Evolutionary conservation across 2,113 vertebrate genomes (phyloP).

Genomic region (Xiphophorus couchianus): DNA sequence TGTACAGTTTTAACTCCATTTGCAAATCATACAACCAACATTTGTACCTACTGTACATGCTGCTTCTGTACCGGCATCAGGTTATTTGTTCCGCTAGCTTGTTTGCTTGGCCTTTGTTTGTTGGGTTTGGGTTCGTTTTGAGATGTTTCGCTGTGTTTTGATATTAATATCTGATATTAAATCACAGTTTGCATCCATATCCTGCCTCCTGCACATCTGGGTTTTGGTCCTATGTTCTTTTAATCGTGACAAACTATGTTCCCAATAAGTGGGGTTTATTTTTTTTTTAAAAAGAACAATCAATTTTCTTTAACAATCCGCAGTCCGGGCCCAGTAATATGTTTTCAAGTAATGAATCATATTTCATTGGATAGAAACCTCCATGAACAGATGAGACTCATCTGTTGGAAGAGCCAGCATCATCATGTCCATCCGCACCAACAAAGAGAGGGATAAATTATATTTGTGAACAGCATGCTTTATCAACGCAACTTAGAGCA

Average conservation of each 20-base stretch:
- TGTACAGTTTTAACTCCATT: too few species aligned
- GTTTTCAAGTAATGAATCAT: slow-evolving; percentile 41
- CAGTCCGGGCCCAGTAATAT: slow-evolving; percentile 38
- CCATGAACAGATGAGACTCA: slow-evolving; percentile 60
- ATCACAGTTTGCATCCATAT: not conserved
- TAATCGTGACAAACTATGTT: slow-evolving; percentile 1
- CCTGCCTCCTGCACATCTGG: not conserved
- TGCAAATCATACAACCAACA: too few species aligned
- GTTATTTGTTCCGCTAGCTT: too few species aligned
- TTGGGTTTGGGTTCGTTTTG: too few species aligned
- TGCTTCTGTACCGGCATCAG: too few species aligned
- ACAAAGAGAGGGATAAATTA: not conserved
- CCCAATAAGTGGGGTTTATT: slow-evolving; percentile 1
- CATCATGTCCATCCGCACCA: slow-evolving; percentile 26
- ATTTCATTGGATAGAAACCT: slow-evolving; percentile 42
- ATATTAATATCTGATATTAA: not conserved
- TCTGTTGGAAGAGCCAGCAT: slow-evolving; percentile 41
- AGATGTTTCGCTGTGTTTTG: not conserved
- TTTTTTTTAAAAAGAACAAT: slow-evolving; percentile 26
- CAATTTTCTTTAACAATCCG: slow-evolving; percentile 49
- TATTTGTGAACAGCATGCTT: slow-evolving; percentile 5
- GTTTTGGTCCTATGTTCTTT: not conserved
- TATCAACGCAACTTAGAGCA: slow-evolving; percentile 1
- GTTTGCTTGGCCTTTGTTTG: too few species aligned
- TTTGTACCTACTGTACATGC: too few species aligned